Percentiles rank a stretch among this genome's conserved stretches.
These are phyloP conservation scores for Ochropleura leucogaster DNA, from an alignment of 2,888 invertebrate species.

Conservation along the genomic window DNA sequence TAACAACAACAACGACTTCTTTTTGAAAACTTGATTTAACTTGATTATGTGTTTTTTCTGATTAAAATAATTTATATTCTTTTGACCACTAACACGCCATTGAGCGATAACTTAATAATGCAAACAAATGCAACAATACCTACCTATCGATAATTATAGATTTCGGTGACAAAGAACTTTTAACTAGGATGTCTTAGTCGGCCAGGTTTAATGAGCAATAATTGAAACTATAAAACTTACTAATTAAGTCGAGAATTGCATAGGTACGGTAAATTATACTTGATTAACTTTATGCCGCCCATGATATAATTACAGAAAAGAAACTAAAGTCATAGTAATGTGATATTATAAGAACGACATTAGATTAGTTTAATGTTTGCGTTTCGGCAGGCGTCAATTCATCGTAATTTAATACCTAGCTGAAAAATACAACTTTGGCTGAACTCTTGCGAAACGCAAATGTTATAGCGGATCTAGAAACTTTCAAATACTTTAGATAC, in stretches of 20 bases:
- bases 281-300: background rate
- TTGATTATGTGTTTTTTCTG: too few species aligned
- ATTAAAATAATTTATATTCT: too few species aligned
- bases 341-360: slow-evolving; percentile 48
- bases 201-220: background rate
- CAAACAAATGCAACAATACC: background rate
- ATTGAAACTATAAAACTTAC: background rate
- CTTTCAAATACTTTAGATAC: slow-evolving; percentile 21
- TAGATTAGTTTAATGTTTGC: slow-evolving; percentile 25
- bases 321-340: background rate
- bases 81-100: too few species aligned
- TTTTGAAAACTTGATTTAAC: too few species aligned
- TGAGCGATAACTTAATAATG: too few species aligned
- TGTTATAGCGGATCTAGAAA: slow-evolving; percentile 34
- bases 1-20: too few species aligned
- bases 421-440: background rate
- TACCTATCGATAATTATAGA: background rate
- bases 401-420: background rate
- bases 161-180: background rate
- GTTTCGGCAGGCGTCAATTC: slow-evolving; percentile 15
- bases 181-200: too few species aligned
- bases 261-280: background rate
- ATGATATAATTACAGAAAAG: background rate
- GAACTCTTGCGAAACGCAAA: slow-evolving; percentile 42
- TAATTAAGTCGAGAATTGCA: background rate